Evolutionary conservation across 2,888 invertebrate species (phyloP).

Genomic region (Cecidostiba fungosa): DNA sequence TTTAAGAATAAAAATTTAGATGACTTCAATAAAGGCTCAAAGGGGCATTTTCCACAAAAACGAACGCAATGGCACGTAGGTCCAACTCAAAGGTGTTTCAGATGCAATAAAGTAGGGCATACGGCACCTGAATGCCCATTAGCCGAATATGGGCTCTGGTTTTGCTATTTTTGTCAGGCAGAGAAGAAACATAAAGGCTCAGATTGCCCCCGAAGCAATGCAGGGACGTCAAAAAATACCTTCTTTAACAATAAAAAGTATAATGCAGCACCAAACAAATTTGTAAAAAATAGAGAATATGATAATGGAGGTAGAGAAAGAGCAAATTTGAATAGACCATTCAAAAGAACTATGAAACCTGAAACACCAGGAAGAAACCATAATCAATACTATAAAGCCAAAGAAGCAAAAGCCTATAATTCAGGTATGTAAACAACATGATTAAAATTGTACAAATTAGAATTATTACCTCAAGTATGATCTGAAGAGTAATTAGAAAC

Average conservation of each 20-base stretch:
- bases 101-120: constrained; percentile 12
- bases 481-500: neutral
- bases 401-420: neutral
- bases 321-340: neutral
- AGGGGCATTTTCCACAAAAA: neutral
- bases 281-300: neutral
- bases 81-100: constrained; percentile 11
- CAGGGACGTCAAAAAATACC: neutral
- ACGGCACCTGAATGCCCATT: constrained; percentile 15
- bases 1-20: neutral
- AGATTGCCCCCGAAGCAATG: neutral
- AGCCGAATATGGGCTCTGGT: constrained; percentile 15
- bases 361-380: neutral
- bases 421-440: neutral
- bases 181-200: constrained; percentile 22
- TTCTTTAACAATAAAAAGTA: neutral
- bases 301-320: neutral
- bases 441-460: neutral
- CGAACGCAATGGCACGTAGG: constrained; percentile 11
- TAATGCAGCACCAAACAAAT: neutral
- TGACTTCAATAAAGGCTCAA: neutral
- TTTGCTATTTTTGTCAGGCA: constrained; percentile 27
- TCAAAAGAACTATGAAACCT: neutral
- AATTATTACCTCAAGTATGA: neutral
- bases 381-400: neutral